Percentiles rank a stretch among this genome's conserved stretches.
phyloP scores from a whole-genome alignment of 2,113 vertebrate species.

The Tragulus kanchil region DNA sequence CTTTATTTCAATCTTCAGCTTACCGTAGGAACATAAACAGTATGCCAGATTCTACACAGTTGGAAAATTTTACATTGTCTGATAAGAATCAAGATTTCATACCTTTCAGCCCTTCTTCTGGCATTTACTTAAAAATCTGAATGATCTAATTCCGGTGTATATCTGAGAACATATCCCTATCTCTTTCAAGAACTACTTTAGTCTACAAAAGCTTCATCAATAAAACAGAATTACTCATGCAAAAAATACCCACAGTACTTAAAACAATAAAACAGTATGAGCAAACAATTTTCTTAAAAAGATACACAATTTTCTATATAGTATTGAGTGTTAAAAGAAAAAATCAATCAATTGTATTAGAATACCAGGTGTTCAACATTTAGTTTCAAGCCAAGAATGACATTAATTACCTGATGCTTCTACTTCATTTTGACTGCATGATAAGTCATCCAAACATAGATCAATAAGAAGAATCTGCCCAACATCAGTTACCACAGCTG shows the following conservation, averaged over 20 bases:
- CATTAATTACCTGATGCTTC: constrained; percentile 94
- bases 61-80: neutral
- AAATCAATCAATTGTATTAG: neutral
- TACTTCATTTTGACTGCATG: constrained; percentile 94
- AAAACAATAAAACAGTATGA: neutral
- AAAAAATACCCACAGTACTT: neutral
- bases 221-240: neutral
- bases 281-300: neutral
- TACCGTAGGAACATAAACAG: neutral
- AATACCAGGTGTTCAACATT: constrained; percentile 15
- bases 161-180: neutral
- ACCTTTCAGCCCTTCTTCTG: neutral
- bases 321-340: neutral
- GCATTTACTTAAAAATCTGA: neutral
- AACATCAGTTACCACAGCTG: constrained; percentile 94
- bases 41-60: neutral
- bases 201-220: neutral
- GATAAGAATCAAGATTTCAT: neutral
- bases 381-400: neutral
- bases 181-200: constrained; percentile 16
- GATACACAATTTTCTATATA: neutral
- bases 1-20: constrained; percentile 5
- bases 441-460: constrained; percentile 96
- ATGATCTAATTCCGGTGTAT: neutral
- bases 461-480: constrained; percentile 96